phyloP scores from a whole-genome alignment of 2,888 invertebrate genomes.

The Agapetus fuscipes region DNA sequence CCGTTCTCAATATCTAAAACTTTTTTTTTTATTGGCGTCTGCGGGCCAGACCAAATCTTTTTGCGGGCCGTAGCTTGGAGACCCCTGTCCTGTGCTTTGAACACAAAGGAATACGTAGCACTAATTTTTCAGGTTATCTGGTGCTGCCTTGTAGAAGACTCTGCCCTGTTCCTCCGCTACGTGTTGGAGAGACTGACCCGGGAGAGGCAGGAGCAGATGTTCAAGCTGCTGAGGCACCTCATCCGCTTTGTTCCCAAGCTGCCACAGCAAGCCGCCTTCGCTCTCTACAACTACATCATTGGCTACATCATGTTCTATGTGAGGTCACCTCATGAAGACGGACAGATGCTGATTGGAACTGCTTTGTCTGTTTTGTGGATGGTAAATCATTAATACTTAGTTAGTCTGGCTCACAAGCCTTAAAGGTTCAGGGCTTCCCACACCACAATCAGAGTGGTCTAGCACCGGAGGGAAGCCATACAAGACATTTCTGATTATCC shows the following conservation, averaged over 20 bases:
- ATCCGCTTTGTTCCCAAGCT: constrained; percentile 87
- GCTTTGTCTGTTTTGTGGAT: constrained; percentile 95
- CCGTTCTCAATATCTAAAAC: too few relatives aligned
- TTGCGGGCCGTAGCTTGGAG: too few relatives aligned
- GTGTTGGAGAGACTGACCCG: constrained; percentile 91
- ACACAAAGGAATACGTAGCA: too few relatives aligned
- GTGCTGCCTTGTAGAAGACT: constrained; percentile 97
- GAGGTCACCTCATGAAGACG: constrained; percentile 89
- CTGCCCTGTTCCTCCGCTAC: constrained; percentile 89
- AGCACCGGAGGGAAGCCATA: too few relatives aligned
- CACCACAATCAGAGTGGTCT: too few relatives aligned
- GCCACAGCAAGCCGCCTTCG: constrained; percentile 96
- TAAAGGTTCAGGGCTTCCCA: too few relatives aligned
- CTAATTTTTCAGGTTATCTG: constrained; percentile 98
- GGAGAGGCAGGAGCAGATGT: constrained; percentile 89
- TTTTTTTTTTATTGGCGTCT: too few relatives aligned
- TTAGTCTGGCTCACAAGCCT: too few relatives aligned
- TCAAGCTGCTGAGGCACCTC: constrained; percentile 82
- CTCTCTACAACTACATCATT: constrained; percentile 96
- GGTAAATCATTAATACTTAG: constrained; percentile 42
- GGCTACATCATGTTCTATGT: constrained; percentile 99
- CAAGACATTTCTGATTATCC: too few relatives aligned
- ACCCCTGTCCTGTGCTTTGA: too few relatives aligned
- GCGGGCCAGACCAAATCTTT: too few relatives aligned
- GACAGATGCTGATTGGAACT: constrained; percentile 88